These are phyloP conservation scores for Meganola albula DNA, from an alignment of 2,888 invertebrate species.

Conservation along the genomic window DNA sequence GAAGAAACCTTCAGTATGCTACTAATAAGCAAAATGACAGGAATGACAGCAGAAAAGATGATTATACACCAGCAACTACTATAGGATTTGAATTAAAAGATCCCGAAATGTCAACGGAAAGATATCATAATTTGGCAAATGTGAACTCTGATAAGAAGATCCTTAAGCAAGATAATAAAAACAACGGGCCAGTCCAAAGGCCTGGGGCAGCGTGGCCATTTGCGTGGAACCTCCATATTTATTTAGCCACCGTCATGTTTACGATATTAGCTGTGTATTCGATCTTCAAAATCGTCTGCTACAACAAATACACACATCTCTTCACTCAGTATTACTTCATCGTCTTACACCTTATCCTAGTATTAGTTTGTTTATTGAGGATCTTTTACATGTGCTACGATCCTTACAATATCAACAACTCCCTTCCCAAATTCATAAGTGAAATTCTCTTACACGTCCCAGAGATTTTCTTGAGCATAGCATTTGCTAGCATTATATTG, in stretches of 20 bases:
- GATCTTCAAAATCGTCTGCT: constrained; percentile 89
- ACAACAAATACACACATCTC: constrained; percentile 90
- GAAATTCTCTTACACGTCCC: constrained; percentile 90
- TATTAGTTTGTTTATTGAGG: constrained; percentile 87
- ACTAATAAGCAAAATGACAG: constrained; percentile 62
- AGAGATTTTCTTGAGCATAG: constrained; percentile 91
- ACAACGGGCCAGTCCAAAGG: constrained; percentile 57
- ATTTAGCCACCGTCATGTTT: constrained; percentile 90
- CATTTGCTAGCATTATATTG: constrained; percentile 91
- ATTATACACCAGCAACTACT: constrained; percentile 64
- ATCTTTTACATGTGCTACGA: constrained; percentile 94
- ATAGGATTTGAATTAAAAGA: constrained; percentile 68
- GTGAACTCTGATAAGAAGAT: constrained; percentile 75
- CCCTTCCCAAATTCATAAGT: constrained; percentile 86
- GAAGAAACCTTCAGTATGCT: constrained; percentile 69
- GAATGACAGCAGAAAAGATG: constrained; percentile 58
- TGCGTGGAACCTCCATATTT: constrained; percentile 95
- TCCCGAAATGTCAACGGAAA: constrained; percentile 72
- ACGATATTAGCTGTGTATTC: constrained; percentile 90
- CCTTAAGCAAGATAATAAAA: constrained; percentile 59
- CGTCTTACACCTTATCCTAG: constrained; percentile 88
- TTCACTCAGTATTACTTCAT: constrained; percentile 93
- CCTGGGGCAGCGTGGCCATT: constrained; percentile 85
- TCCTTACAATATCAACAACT: constrained; percentile 91
- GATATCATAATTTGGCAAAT: constrained; percentile 79